Evolutionary conservation across 1,140 invertebrate genomes (phyloP).

Genomic region (Bombus breviceps): DNA sequence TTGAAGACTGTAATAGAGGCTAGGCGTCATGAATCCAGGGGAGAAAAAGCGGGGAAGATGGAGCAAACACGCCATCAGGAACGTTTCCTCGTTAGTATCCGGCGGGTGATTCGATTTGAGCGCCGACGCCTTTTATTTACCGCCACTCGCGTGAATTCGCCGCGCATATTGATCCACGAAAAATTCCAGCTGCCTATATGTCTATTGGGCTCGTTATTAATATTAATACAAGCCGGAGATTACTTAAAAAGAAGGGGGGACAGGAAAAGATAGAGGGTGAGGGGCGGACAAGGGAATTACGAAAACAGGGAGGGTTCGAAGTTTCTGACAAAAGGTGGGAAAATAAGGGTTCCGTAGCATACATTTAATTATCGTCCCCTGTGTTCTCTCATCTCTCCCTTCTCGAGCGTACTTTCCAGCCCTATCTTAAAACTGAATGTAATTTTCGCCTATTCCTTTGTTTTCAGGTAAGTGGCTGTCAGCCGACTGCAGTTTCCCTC

Average conservation of each 20-base stretch:
- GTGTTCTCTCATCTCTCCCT: neutral
- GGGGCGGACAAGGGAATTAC: neutral
- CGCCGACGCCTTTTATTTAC: conserved; percentile 65
- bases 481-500: neutral
- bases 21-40: conserved; percentile 20
- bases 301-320: conserved; percentile 26
- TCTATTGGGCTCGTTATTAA: conserved; percentile 57
- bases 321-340: conserved; percentile 51
- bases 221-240: conserved; percentile 51
- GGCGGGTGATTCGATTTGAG: conserved; percentile 69
- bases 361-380: conserved; percentile 61
- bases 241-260: neutral
- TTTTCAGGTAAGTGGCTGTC: conserved; percentile 64
- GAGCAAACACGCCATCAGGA: conserved; percentile 59
- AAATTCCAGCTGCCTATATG: conserved; percentile 14
- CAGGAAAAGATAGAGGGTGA: neutral
- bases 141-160: conserved; percentile 37
- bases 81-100: conserved; percentile 67
- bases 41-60: conserved; percentile 37
- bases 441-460: conserved; percentile 64
- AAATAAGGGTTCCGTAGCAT: conserved; percentile 47
- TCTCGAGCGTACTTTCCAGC: conserved; percentile 34
- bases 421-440: conserved; percentile 40
- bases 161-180: conserved; percentile 42
- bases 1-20: neutral